These are phyloP conservation scores for Notothenia rossii DNA, from an alignment of 2,113 vertebrate species.

Conservation along the genomic window DNA sequence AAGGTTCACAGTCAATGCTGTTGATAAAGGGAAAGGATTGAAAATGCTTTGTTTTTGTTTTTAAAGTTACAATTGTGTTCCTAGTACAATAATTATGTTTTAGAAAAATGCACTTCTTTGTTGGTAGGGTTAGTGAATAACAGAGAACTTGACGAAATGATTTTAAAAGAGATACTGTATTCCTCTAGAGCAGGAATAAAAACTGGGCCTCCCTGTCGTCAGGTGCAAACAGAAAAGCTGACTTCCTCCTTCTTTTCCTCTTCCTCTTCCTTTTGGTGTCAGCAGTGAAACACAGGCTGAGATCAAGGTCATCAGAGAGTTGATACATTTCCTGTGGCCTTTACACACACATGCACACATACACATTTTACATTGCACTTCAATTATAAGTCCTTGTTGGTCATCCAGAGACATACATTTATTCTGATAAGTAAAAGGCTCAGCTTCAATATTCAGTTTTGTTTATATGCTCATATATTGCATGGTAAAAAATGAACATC, in stretches of 20 bases:
- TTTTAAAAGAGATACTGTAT: constrained; percentile 4
- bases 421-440: constrained; percentile 25
- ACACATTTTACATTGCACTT: background rate
- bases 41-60: background rate
- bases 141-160: background rate
- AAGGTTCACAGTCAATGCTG: background rate
- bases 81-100: background rate
- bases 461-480: constrained; percentile 13
- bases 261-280: constrained; percentile 29
- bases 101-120: background rate
- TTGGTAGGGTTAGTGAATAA: background rate
- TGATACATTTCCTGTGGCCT: constrained; percentile 19
- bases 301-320: constrained; percentile 14
- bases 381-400: constrained; percentile 3
- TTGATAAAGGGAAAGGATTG: background rate
- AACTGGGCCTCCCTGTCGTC: background rate
- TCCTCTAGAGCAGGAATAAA: constrained; percentile 16
- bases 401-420: background rate
- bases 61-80: background rate
- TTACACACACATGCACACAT: background rate
- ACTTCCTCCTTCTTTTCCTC: constrained; percentile 8
- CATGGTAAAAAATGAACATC: constrained; percentile 11
- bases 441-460: background rate
- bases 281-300: constrained; percentile 4
- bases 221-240: background rate